These are phyloP conservation scores for Metallyticus violacea DNA, from an alignment of 2,888 invertebrate genomes.

Conservation along the genomic window DNA sequence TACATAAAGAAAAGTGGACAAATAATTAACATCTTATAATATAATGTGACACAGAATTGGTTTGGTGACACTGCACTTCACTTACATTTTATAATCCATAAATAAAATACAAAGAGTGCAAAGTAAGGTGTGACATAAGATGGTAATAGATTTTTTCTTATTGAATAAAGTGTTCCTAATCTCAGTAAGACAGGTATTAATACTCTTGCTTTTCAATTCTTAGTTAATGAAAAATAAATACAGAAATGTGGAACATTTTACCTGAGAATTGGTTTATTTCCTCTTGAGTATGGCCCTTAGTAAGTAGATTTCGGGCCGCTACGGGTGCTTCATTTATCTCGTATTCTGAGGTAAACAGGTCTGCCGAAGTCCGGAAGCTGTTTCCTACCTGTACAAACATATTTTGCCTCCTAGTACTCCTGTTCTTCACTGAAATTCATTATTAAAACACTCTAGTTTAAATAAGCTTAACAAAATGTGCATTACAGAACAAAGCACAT, in stretches of 20 bases:
- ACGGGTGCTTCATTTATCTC: slow-evolving; percentile 59
- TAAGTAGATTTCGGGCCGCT: slow-evolving; percentile 55
- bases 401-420: background rate
- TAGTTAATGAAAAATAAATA: too few species aligned
- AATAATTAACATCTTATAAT: too few species aligned
- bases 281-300: slow-evolving; percentile 57
- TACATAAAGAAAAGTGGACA: too few species aligned
- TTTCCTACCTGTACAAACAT: slow-evolving; percentile 19
- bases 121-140: too few species aligned
- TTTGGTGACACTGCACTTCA: too few species aligned
- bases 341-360: slow-evolving; percentile 52
- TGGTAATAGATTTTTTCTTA: too few species aligned
- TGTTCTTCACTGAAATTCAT: background rate
- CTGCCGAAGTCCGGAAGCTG: slow-evolving; percentile 31
- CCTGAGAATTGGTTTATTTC: slow-evolving; percentile 53
- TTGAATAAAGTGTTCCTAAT: too few species aligned
- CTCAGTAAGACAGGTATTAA: too few species aligned
- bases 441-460: background rate
- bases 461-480: background rate
- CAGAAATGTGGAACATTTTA: slow-evolving; percentile 30
- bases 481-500: background rate
- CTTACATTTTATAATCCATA: too few species aligned
- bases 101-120: too few species aligned
- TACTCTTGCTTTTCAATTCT: too few species aligned
- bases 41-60: too few species aligned